Evolutionary conservation across 2,797 vertebrate genomes (phyloP), one percentile per base, ranked within the genome.

Genomic region (Sebastes goodei): DNA sequence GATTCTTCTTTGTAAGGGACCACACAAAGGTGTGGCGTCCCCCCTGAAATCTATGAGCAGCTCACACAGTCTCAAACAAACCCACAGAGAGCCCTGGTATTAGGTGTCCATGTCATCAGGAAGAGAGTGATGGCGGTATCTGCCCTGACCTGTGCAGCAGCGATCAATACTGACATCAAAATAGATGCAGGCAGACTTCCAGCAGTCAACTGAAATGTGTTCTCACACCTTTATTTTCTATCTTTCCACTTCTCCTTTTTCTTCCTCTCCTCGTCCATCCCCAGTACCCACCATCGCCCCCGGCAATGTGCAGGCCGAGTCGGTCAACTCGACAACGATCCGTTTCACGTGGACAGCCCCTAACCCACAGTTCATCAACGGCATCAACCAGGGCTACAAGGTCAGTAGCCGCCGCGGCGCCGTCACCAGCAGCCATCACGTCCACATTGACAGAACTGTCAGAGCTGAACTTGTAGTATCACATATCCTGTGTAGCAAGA

Each of bases 331-430:
- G 29, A 99, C 98, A 0, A 95, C 97, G 6, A 97, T 99, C 82
- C 97, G 97, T 81, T 98, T 99, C 86, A 98, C 97, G 80, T 99
- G 98, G 98, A 97, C 93, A 2, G 97, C 98, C 10, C 98, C 98
- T 17, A 99, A 98, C 91, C 98, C 98, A 14, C 98, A 99, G 95
- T 99, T 99, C 95, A 98, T 99, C 95, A 99, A 99, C 0, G 98
- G 98, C 84, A 99, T 99, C 95, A 99, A 99, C 95, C 98, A 99
- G 93, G 98, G 98, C 74, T 99, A 99, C 95, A 99, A 99, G 98
- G 98, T 99, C 92, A 87, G 92, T 79, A 7, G 46, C 53, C 3
- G 70, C 82, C 11, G 12, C 35, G 2, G 52, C 4, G 64, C 53
- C 53, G n/a, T 60, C 81, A 15, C 71, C 42, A 1, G 3, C 1